A percentile compares a stretch with the other conserved stretches of the same genome.
Conservation (phyloP, 37 sponge, comb jelly and placozoan genomes). For the Sycon ciliatum region DNA sequence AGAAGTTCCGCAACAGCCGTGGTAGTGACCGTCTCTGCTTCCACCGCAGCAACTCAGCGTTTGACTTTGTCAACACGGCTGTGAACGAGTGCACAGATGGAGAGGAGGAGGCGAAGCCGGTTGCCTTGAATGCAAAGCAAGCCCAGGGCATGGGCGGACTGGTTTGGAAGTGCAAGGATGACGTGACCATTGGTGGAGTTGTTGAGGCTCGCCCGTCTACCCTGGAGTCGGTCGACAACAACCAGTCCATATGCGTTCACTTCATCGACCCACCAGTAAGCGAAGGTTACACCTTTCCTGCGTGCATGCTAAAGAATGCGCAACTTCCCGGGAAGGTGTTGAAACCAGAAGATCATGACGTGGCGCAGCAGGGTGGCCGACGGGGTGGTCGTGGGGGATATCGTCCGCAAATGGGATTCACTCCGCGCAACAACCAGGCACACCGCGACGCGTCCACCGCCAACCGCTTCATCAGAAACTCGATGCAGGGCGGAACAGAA, state of each 20-base stretch:
- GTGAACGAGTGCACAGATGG: constrained; percentile 27
- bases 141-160: no score
- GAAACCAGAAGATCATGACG: neutral
- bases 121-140: no score
- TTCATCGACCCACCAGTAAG: constrained; percentile 28
- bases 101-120: constrained; percentile 2
- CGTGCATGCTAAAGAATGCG: constrained; percentile 21
- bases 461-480: no score
- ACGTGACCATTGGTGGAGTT: no score
- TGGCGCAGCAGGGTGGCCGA: no score
- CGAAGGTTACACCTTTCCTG: constrained; percentile 29
- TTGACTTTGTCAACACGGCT: constrained; percentile 25
- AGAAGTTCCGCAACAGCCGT: constrained; percentile 34
- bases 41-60: constrained; percentile 29
- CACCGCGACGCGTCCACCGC: no score
- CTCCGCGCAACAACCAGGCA: neutral
- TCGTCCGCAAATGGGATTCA: neutral
- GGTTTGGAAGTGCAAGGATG: no score
- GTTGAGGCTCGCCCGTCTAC: no score
- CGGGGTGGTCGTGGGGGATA: neutral
- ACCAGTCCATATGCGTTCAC: constrained; percentile 6
- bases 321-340: neutral
- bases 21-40: constrained; percentile 35
- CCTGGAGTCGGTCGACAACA: neutral
- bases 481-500: no score